Percentiles rank a stretch among this genome's conserved stretches.
Conservation (phyloP, 2,797 vertebrate genomes). For the Oreortyx pictus region DNA sequence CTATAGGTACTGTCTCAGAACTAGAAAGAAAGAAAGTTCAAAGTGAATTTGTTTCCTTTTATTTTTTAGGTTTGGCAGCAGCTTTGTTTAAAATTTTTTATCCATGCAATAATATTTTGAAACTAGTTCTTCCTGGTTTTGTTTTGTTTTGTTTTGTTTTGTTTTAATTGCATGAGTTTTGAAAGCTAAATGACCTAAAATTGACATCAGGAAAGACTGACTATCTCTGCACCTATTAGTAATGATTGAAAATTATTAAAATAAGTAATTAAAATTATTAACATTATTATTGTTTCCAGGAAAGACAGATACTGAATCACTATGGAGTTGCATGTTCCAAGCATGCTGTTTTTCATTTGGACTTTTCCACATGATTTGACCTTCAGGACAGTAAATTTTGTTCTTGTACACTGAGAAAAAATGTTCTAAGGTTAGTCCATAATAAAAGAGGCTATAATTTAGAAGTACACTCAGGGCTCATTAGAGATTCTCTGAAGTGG, state of each 20-base stretch:
- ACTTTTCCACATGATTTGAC: constrained; percentile 6
- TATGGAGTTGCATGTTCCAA: background rate
- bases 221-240: background rate
- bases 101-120: background rate
- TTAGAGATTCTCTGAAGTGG: constrained; percentile 31
- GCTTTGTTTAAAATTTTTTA: background rate
- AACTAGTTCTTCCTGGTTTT: background rate
- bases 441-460: constrained; percentile 36
- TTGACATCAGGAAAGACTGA: background rate
- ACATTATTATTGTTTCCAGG: constrained; percentile 17
- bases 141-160: no score
- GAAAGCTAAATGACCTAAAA: constrained; percentile 4
- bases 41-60: background rate
- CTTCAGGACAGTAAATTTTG: constrained; percentile 28
- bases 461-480: constrained; percentile 41
- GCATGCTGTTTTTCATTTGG: background rate
- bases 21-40: background rate
- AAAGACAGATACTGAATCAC: background rate
- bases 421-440: background rate
- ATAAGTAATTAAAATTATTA: constrained; percentile 28
- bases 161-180: background rate
- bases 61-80: background rate
- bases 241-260: constrained; percentile 33
- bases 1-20: background rate
- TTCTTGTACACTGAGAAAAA: background rate